Evolutionary conservation across 2,797 vertebrate species (phyloP).

Genomic region (Margarornis squamiger): DNA sequence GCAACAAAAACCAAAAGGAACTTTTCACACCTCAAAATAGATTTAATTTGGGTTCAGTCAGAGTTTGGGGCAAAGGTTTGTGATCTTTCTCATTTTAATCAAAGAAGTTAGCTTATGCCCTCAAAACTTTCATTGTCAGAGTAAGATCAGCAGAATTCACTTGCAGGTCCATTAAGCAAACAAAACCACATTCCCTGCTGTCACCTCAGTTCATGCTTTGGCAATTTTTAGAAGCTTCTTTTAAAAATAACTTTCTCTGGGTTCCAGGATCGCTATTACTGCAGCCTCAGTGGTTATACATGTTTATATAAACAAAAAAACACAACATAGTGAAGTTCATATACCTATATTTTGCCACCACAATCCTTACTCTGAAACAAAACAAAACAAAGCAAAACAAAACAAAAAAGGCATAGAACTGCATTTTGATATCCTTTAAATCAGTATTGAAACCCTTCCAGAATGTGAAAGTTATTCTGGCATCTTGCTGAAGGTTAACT

Average conservation of each 20-base stretch:
- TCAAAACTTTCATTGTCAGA: conserved; percentile 49
- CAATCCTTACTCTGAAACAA: not conserved
- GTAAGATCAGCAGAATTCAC: conserved; percentile 51
- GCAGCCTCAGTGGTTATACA: not conserved
- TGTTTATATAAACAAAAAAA: not conserved
- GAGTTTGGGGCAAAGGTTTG: conserved; percentile 52
- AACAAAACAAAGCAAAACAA: not conserved
- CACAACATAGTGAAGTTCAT: not conserved
- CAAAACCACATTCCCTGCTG: conserved; percentile 48
- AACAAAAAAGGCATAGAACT: not conserved
- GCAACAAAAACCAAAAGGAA: conserved; percentile 15
- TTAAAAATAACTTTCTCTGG: conserved; percentile 9
- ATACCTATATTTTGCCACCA: not conserved
- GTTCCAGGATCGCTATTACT: not conserved
- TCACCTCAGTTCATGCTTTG: conserved; percentile 39
- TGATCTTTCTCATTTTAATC: conserved; percentile 50
- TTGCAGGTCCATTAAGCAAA: conserved; percentile 55
- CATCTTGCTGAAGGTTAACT: conserved; percentile 71
- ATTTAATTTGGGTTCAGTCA: conserved; percentile 48
- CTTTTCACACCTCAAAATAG: conserved; percentile 35
- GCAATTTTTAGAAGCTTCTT: conserved; percentile 48
- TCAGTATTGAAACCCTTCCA: conserved; percentile 66
- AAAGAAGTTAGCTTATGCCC: conserved; percentile 25
- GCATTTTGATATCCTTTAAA: conserved; percentile 51
- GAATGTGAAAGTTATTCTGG: conserved; percentile 66